Percentiles rank a stretch among this genome's conserved stretches.
These are phyloP conservation scores for Turritopsis rubra DNA, from an alignment of 30 jellyfish, hydroid and myxozoan species.

Conservation along the genomic window DNA sequence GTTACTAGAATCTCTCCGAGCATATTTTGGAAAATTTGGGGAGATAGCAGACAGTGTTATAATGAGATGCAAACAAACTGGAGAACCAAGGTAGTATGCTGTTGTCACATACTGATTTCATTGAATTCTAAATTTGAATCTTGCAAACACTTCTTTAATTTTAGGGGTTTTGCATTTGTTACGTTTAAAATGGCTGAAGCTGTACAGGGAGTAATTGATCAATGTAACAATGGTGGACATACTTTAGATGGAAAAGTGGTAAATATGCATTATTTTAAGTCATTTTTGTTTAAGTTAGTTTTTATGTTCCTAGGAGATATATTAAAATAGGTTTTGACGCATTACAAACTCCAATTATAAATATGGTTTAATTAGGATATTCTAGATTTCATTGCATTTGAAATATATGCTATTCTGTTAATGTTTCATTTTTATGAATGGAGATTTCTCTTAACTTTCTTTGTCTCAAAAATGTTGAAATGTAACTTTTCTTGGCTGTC, in stretches of 20 bases:
- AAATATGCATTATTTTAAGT: not conserved
- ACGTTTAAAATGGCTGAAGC: constrained; percentile 36
- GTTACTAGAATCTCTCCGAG: constrained; percentile 32
- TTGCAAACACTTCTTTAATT: not conserved
- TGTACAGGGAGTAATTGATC: constrained; percentile 39
- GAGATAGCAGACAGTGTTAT: constrained; percentile 47
- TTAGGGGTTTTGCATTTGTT: constrained; percentile 44
- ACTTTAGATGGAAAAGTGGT: constrained; percentile 41
- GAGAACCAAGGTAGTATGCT: constrained; percentile 29
- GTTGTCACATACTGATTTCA: not conserved
- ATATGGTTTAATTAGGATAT: no score
- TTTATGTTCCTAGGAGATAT: not conserved
- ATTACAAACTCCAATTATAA: no score
- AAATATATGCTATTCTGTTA: not conserved
- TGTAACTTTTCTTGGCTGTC: no score
- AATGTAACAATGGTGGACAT: constrained; percentile 35
- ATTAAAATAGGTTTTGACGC: no score
- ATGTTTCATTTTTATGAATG: not conserved
- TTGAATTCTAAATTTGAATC: not conserved
- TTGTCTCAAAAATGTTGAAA: no score
- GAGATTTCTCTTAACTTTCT: not conserved
- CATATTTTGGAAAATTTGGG: constrained; percentile 46
- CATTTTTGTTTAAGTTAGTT: no score
- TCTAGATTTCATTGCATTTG: not conserved
- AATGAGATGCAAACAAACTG: constrained; percentile 26